Percentiles rank a stretch among this genome's conserved stretches.
These are phyloP conservation scores for Idaea straminata DNA, from an alignment of 2,888 invertebrate species.

Conservation along the genomic window DNA sequence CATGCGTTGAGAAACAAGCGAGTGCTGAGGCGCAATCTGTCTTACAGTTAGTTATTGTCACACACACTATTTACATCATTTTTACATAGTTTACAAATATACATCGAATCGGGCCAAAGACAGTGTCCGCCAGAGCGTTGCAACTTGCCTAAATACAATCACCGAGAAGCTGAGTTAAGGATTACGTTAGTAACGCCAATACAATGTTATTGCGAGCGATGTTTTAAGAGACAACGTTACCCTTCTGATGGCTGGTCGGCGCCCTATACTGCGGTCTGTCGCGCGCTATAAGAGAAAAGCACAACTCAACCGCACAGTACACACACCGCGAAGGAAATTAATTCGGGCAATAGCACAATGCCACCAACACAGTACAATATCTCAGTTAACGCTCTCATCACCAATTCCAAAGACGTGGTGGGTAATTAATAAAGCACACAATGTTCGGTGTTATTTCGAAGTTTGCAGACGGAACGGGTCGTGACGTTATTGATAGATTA, in stretches of 20 bases:
- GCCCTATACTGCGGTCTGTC: slow-evolving; percentile 66
- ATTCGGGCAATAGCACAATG: slow-evolving; percentile 29
- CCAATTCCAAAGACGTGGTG: slow-evolving; percentile 12
- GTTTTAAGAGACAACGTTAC: slow-evolving; percentile 64
- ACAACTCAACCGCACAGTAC: slow-evolving; percentile 69
- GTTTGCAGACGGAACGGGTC: slow-evolving; percentile 13
- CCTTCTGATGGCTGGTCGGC: slow-evolving; percentile 74
- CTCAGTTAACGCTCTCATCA: slow-evolving; percentile 20
- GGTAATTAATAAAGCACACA: slow-evolving; percentile 30
- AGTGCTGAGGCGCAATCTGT: slow-evolving; percentile 47
- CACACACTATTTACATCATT: slow-evolving; percentile 32
- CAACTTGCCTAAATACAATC: slow-evolving; percentile 68
- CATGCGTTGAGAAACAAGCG: slow-evolving; percentile 12
- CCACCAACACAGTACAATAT: slow-evolving; percentile 27
- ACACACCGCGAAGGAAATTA: slow-evolving; percentile 46
- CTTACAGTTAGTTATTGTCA: slow-evolving; percentile 30
- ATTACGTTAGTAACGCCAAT: slow-evolving; percentile 61
- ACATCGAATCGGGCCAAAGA: slow-evolving; percentile 38
- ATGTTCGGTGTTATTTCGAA: slow-evolving; percentile 11
- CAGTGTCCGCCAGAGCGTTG: slow-evolving; percentile 58
- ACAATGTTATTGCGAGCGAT: slow-evolving; percentile 56
- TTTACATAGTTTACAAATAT: slow-evolving; percentile 35
- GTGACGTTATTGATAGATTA: background rate
- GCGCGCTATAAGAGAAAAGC: slow-evolving; percentile 74
- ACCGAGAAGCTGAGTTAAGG: slow-evolving; percentile 59